Conservation (phyloP, 2,113 vertebrate species). For the Ploceus nigricollis region DNA sequence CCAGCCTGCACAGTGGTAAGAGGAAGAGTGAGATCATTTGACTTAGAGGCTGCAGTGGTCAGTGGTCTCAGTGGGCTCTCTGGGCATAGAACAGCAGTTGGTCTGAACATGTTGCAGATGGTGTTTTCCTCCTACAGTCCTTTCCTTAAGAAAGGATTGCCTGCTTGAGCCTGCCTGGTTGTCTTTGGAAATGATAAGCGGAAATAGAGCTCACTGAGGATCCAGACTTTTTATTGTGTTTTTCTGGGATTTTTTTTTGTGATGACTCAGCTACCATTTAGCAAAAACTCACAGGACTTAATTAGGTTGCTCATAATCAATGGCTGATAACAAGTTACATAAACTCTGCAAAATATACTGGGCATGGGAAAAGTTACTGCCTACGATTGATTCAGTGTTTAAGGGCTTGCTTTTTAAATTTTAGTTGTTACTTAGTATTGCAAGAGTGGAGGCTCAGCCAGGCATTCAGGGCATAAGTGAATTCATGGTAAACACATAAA, state of each 20-base stretch:
- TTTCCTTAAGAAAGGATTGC: background rate
- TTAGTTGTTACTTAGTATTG: background rate
- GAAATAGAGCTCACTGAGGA: background rate
- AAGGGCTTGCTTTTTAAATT: background rate
- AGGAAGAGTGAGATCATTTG: background rate
- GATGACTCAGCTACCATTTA: background rate
- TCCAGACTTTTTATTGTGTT: background rate
- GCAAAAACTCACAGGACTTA: background rate
- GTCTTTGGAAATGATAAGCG: background rate
- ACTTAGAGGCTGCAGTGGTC: background rate
- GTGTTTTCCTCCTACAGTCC: background rate
- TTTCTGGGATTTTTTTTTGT: background rate
- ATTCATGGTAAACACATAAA: background rate
- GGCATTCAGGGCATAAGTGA: background rate
- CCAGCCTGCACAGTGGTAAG: background rate
- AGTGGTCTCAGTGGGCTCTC: background rate
- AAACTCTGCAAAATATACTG: background rate
- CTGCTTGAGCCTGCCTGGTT: background rate
- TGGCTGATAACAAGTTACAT: background rate
- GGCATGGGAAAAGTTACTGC: background rate
- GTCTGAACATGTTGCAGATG: background rate
- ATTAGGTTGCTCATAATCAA: background rate
- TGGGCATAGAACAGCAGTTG: background rate
- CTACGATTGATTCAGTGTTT: background rate
- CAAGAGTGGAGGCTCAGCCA: background rate